Evolutionary conservation across 2,113 vertebrate genomes (phyloP).

Genomic region (Micronycteris hirsuta): DNA sequence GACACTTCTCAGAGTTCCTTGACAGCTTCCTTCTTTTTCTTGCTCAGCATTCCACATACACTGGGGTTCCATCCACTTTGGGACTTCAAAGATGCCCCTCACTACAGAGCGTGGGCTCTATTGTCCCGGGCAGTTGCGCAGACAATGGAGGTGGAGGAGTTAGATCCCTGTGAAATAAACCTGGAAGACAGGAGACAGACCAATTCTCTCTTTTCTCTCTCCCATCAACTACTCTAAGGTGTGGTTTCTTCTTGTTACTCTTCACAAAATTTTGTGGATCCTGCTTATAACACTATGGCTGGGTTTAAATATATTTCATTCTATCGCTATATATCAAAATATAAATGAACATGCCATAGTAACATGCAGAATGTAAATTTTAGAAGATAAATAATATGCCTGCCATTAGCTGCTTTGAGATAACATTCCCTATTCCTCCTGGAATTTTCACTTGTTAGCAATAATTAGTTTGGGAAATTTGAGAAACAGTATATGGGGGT

Average conservation of each 20-base stretch:
- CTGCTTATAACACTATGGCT: neutral
- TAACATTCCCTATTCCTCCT: neutral
- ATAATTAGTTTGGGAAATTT: slow-evolving; percentile 19
- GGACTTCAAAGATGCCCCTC: neutral
- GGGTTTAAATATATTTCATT: neutral
- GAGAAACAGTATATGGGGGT: neutral
- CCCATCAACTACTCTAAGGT: neutral
- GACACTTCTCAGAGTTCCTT: neutral
- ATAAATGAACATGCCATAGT: neutral
- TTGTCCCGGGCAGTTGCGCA: neutral
- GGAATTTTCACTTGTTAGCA: slow-evolving; percentile 12
- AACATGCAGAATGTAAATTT: neutral
- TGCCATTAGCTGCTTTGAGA: neutral
- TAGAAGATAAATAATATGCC: neutral
- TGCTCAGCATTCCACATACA: neutral
- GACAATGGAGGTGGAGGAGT: neutral
- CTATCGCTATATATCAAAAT: neutral
- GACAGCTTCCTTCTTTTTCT: neutral
- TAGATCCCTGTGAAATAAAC: neutral
- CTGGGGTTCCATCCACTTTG: neutral
- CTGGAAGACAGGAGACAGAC: neutral
- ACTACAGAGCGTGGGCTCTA: neutral
- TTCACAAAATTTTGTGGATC: neutral
- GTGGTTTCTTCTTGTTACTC: neutral
- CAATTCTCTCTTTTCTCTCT: neutral